Base-by-base conservation (phyloP, 1,140 invertebrate genomes). In the Zaprionus ghesquierei region DNA sequence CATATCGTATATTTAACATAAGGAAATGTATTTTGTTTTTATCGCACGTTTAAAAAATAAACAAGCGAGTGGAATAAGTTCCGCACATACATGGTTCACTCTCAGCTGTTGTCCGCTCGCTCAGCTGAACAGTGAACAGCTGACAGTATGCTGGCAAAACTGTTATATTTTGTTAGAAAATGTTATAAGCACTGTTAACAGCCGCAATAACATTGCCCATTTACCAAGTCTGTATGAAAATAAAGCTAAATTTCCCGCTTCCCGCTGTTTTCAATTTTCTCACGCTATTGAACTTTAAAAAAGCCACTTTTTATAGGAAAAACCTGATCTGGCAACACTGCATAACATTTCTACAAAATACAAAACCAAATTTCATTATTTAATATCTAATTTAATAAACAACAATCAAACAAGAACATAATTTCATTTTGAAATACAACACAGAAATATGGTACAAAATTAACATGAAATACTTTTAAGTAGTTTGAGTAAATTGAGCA, bases 1-100 rank as follows among this genome's bases (percentile, higher is more conserved):
- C 20, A 44, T 33, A 33, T 27, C 51, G 58, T 6, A 86, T 41
- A 10, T 55, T 70, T n/a, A 86, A 54, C 82, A 86, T 86, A 12
- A 18, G 5, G 1, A 56, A 22, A 6, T 15, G 23, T 46, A 10
- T 8, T 55, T 64, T 22, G 4, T 18, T 62, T 54, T 74, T 56
- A 8, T 41, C 38, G 41, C 22, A 18, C 13, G 20, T 59, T 59
- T 54, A 44, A 46, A 27, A 72, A 46, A 73, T 64, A 46, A 27
- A 18, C 25, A 56, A 12, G 25, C 3, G n/a, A 2, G 22, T 38
- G 13, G 25, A 23, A 13, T 23, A 33, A 41, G 31, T 6, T 53
- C 5, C 31, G n/a, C 64, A 22, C 56, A 29, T n/a, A 10, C 56
- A 29, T n/a, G 8, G 18, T 15, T 27, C 15, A 5, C 15, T 20